Conservation (phyloP, 2,888 invertebrate genomes). For the Lottia scabra region DNA sequence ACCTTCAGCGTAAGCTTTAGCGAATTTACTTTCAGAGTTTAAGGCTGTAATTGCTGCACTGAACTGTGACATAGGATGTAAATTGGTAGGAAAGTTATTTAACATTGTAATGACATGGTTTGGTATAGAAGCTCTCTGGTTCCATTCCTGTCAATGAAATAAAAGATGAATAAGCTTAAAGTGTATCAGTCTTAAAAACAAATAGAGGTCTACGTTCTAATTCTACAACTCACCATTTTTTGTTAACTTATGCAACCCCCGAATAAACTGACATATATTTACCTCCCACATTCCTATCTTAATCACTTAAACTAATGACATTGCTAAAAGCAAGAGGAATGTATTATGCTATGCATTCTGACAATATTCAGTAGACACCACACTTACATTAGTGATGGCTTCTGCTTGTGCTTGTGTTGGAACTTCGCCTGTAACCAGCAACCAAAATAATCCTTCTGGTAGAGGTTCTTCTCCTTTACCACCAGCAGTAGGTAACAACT, state of each 20-base stretch:
- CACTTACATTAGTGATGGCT: slow-evolving; percentile 57
- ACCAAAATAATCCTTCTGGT: slow-evolving; percentile 95
- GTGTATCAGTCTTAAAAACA: no score
- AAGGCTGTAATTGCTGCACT: slow-evolving; percentile 90
- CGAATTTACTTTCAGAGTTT: slow-evolving; percentile 92
- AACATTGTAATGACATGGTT: slow-evolving; percentile 92
- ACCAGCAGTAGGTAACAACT: slow-evolving; percentile 84
- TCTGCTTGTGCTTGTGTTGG: slow-evolving; percentile 83
- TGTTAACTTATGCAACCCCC: no score
- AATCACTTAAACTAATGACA: no score
- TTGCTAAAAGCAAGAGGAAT: no score
- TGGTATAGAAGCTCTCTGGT: slow-evolving; percentile 87
- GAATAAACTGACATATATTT: no score
- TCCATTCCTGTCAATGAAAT: slow-evolving; percentile 82
- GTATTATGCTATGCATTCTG: no score
- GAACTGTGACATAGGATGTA: slow-evolving; percentile 97
- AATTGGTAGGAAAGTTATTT: slow-evolving; percentile 87
- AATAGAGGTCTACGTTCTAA: no score
- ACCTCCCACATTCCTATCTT: no score
- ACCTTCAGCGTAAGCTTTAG: slow-evolving; percentile 88
- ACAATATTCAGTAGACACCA: background rate
- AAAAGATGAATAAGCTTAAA: no score
- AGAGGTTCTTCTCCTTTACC: slow-evolving; percentile 81
- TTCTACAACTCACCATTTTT: no score
- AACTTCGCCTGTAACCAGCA: slow-evolving; percentile 88